Base-by-base conservation (phyloP, 1,140 invertebrate genomes). In the Lordiphosa stackelbergi region DNA sequence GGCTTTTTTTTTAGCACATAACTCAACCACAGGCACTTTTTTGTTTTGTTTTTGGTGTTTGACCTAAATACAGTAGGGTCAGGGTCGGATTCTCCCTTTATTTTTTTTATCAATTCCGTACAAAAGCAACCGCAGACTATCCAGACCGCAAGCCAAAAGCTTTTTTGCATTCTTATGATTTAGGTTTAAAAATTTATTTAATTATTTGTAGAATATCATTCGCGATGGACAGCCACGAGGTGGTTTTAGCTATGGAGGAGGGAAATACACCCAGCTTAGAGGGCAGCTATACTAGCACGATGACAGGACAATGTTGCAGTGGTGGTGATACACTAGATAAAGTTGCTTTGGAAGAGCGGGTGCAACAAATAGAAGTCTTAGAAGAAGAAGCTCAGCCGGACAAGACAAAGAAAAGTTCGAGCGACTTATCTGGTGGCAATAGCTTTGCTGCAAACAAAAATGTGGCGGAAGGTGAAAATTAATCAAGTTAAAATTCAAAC, bases 361-460 rank as follows among this genome's bases (percentile, higher is more conserved):
- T 8, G 10, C 54, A 38, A 12, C 19, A 11, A 8, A 5, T 9
- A 7, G 19, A 19, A n/a, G 11, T 41, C 8, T 43, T 38, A 0
- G 10, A 51, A 4, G 28, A 28, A 5, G 0, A 47, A 4, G 16
- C n/a, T 7, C 41, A 2, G 2, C 46, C 45, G 37, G 1, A 7
- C 9, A 34, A 31, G 0, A 8, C 5, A 61, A 48, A 5, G 6
- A 65, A 73, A 5, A 65, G 60, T 40, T 45, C 48, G 0, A 73
- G 58, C 9, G 59, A 65, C 9, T 8, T 75, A 2, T 71, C 75
- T 0, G 53, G 45, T 1, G 68, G 53, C 0, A 60, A 77, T 19
- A 85, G 66, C 38, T 85, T 81, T 66, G 81, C 74, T 4, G 55
- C 57, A 4, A 85, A 72, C 10, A 85, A 85, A 73, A 81, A 85